These are phyloP conservation scores for Actenoides lindsayi DNA, from an alignment of 2,113 vertebrate species.

Conservation along the genomic window DNA sequence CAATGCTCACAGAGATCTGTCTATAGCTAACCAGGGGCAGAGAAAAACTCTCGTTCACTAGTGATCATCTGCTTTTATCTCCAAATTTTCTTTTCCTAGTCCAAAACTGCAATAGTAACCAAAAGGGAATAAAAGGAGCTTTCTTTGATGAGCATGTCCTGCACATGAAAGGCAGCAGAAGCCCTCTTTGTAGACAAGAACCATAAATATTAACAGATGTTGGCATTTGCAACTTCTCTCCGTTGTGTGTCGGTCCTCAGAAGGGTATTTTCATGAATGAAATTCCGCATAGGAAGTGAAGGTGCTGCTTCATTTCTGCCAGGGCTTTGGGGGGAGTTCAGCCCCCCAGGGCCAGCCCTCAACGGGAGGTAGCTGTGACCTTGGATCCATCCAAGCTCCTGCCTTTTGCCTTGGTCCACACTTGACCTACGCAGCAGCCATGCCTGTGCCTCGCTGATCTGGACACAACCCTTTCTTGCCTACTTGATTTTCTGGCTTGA, in stretches of 20 bases:
- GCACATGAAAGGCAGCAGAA: conserved; percentile 29
- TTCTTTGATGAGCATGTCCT: not conserved
- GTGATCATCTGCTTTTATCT: not conserved
- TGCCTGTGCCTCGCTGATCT: not conserved
- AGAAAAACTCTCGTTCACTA: not conserved
- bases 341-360: not conserved
- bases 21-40: not conserved
- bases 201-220: not conserved
- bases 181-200: not conserved
- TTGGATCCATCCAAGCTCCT: not conserved
- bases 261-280: not conserved
- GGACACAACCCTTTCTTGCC: not conserved
- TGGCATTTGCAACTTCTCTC: not conserved
- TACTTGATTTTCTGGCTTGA: not conserved
- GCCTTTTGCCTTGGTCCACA: not conserved
- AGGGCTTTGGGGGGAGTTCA: not conserved
- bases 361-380: not conserved
- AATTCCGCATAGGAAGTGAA: not conserved
- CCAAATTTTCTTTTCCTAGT: not conserved
- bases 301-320: not conserved
- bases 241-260: not conserved
- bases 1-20: not conserved
- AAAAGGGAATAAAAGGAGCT: not conserved
- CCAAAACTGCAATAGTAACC: not conserved
- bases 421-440: not conserved